These are phyloP conservation scores for Pocillopora meandrina DNA, from an alignment of 92 coral and sea anemone species.

Conservation along the genomic window DNA sequence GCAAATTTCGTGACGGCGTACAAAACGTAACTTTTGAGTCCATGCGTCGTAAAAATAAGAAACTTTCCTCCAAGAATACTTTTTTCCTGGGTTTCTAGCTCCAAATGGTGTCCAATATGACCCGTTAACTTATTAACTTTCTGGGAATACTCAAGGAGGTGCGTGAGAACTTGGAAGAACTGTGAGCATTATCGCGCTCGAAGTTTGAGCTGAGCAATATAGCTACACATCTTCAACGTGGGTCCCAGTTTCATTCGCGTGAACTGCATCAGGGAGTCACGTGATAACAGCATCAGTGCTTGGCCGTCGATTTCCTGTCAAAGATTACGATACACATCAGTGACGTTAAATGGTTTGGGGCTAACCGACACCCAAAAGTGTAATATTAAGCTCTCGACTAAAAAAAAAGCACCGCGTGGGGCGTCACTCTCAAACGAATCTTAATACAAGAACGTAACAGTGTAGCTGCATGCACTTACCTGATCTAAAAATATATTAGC, in stretches of 20 bases:
- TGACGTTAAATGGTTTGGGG: neutral
- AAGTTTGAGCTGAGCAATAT: constrained; percentile 92
- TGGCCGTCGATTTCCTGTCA: constrained; percentile 96
- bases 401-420: neutral
- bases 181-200: constrained; percentile 70
- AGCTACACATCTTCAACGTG: constrained; percentile 96
- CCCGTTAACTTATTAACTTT: neutral
- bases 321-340: constrained; percentile 4
- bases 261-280: constrained; percentile 98
- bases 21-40: too few relatives aligned
- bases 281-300: constrained; percentile 90
- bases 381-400: neutral
- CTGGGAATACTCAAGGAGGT: neutral
- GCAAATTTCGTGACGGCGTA: too few relatives aligned
- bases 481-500: constrained; percentile 77
- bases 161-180: neutral
- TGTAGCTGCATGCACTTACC: constrained; percentile 36
- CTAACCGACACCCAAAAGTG: neutral
- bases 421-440: neutral
- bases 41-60: too few relatives aligned
- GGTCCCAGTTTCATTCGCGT: constrained; percentile 99
- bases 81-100: neutral
- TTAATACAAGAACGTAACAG: neutral
- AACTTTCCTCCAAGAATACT: too few relatives aligned
- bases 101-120: neutral